These are phyloP conservation scores for Germaria angustata DNA, from an alignment of 2,888 invertebrate species.

Conservation along the genomic window DNA sequence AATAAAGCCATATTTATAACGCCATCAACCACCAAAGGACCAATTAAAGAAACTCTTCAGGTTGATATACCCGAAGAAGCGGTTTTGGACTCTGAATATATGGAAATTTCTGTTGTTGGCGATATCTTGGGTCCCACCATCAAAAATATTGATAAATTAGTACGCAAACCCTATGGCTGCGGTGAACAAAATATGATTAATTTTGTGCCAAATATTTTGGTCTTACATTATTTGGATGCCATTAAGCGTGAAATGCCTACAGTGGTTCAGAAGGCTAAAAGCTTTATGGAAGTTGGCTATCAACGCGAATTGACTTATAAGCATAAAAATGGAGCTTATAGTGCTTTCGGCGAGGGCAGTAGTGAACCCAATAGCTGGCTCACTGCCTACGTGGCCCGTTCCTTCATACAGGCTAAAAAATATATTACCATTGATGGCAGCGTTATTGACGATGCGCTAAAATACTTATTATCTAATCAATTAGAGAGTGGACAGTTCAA, in stretches of 20 bases:
- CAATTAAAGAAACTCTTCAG: slow-evolving; percentile 83
- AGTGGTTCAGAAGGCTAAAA: slow-evolving; percentile 83
- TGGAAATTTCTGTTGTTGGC: slow-evolving; percentile 85
- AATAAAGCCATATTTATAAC: slow-evolving; percentile 88
- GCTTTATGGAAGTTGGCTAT: slow-evolving; percentile 84
- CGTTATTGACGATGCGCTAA: slow-evolving; percentile 84
- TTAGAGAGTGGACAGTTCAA: slow-evolving; percentile 88
- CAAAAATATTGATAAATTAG: slow-evolving; percentile 86
- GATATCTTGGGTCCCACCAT: slow-evolving; percentile 91
- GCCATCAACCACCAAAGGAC: slow-evolving; percentile 81
- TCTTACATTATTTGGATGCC: slow-evolving; percentile 84
- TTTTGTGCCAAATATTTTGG: slow-evolving; percentile 86
- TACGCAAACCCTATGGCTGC: slow-evolving; percentile 90
- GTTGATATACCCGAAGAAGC: slow-evolving; percentile 88
- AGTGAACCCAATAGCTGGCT: slow-evolving; percentile 87
- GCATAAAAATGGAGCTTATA: slow-evolving; percentile 89
- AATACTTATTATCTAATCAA: slow-evolving; percentile 87
- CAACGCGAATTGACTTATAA: slow-evolving; percentile 89
- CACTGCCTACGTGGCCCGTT: slow-evolving; percentile 90
- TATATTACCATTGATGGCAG: slow-evolving; percentile 87
- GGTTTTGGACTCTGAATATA: slow-evolving; percentile 86
- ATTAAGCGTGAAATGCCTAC: slow-evolving; percentile 85
- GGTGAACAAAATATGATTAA: slow-evolving; percentile 84
- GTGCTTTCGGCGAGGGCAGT: slow-evolving; percentile 88
- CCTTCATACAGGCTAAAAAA: slow-evolving; percentile 86